A percentile compares a stretch with the other conserved stretches of the same genome.
Conservation (phyloP, 2,888 invertebrate species). For the Folsomia candida region DNA sequence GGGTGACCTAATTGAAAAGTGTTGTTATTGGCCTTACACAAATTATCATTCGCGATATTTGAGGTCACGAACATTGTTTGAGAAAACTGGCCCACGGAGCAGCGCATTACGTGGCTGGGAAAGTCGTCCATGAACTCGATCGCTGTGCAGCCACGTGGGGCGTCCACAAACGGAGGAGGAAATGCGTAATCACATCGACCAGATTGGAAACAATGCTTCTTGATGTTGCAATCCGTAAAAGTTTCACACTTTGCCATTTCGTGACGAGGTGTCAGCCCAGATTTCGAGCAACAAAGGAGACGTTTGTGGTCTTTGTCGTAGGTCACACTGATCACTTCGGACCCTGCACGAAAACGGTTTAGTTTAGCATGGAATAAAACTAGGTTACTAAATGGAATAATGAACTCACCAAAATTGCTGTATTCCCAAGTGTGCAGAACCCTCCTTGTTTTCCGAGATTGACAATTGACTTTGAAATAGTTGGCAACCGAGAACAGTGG, state of each 20-base stretch:
- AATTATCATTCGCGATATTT: conserved; percentile 38
- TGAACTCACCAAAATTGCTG: conserved; percentile 35
- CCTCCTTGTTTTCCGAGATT: conserved; percentile 31
- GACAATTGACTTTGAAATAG: conserved; percentile 49
- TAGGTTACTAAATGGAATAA: not conserved
- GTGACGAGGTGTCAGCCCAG: conserved; percentile 40
- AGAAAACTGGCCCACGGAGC: conserved; percentile 35
- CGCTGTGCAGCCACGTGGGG: conserved; percentile 46
- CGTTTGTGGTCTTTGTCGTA: conserved; percentile 42
- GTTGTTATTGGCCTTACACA: conserved; percentile 33
- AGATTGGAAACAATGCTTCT: conserved; percentile 42
- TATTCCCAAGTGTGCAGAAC: conserved; percentile 47
- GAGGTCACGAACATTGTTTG: conserved; percentile 38
- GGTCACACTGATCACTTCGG: conserved; percentile 31
- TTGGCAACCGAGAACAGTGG: conserved; percentile 42
- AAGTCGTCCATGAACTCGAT: conserved; percentile 42
- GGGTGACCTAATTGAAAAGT: not conserved
- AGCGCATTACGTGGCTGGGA: conserved; percentile 44
- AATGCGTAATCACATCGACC: conserved; percentile 46
- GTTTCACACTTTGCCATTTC: conserved; percentile 48
- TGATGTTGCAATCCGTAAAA: conserved; percentile 45
- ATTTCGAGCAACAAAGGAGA: conserved; percentile 44
- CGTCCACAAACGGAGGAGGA: conserved; percentile 43
- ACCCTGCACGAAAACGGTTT: too few species aligned
- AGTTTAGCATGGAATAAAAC: too few species aligned